Percentiles rank a stretch among this genome's conserved stretches.
These are phyloP conservation scores for Corydoras maculifer DNA, from an alignment of 2,113 vertebrate species.

Conservation along the genomic window DNA sequence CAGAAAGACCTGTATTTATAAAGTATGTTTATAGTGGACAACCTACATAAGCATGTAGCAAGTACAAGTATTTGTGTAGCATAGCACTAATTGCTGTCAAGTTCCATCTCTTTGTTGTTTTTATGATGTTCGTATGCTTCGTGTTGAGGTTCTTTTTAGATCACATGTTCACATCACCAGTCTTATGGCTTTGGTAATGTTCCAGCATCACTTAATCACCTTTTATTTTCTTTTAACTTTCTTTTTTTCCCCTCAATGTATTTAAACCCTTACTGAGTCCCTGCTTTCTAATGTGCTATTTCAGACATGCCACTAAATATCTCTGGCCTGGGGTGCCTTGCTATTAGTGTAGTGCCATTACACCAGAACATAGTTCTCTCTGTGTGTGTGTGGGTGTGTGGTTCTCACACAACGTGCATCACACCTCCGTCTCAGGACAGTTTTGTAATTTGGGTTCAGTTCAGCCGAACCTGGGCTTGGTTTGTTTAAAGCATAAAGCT, in stretches of 20 bases:
- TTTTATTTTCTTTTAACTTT: too few relatives aligned
- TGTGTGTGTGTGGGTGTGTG: neutral
- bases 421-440: slow-evolving; percentile 12
- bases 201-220: too few relatives aligned
- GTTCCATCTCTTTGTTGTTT: neutral
- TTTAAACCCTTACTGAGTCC: too few relatives aligned
- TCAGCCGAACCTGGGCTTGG: neutral
- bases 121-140: neutral
- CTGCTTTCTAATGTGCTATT: slow-evolving; percentile 1
- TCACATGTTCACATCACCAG: neutral
- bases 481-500: neutral
- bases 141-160: neutral
- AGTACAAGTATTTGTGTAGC: slow-evolving; percentile 11
- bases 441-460: slow-evolving; percentile 9
- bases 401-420: neutral
- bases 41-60: slow-evolving; percentile 21
- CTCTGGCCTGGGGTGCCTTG: neutral
- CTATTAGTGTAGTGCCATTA: neutral
- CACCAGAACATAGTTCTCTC: neutral
- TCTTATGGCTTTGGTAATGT: neutral
- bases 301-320: neutral
- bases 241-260: too few relatives aligned
- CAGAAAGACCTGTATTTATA: too few relatives aligned
- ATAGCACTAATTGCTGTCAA: neutral
- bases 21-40: slow-evolving; percentile 11